Conservation (phyloP, 2,113 vertebrate species). For the Ovibos moschatus region DNA sequence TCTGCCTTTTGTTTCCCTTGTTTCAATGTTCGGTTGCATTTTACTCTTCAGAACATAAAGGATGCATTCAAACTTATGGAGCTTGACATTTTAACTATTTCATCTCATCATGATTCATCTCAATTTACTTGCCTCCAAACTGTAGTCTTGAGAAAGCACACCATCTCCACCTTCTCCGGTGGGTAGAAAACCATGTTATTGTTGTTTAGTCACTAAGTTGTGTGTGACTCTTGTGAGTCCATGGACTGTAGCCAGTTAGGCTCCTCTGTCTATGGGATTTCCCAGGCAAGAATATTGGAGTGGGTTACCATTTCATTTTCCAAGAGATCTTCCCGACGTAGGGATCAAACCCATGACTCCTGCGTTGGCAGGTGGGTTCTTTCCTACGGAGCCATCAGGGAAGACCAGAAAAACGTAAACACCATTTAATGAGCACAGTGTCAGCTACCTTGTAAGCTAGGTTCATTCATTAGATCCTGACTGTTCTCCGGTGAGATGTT, state of each 20-base stretch:
- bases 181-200: conserved; percentile 48
- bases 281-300: not conserved
- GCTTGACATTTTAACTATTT: conserved; percentile 81
- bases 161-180: conserved; percentile 50
- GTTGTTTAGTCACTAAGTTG: not conserved
- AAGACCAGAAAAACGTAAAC: conserved; percentile 62
- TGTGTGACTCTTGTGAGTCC: not conserved
- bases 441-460: conserved; percentile 48
- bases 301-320: not conserved
- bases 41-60: conserved; percentile 79
- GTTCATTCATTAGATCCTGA: conserved; percentile 37
- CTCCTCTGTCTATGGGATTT: not conserved
- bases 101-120: conserved; percentile 79
- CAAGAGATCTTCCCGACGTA: not conserved
- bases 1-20: conserved; percentile 79
- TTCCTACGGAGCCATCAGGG: not conserved
- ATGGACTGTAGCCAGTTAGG: not conserved
- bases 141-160: conserved; percentile 70
- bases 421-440: conserved; percentile 43
- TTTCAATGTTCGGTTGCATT: conserved; percentile 78
- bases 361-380: not conserved
- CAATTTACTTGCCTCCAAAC: conserved; percentile 81
- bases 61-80: conserved; percentile 79
- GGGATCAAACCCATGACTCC: not conserved
- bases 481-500: conserved; percentile 1